Evolutionary conservation across 2,797 vertebrate species (phyloP).

Genomic region (Sylvilagus floridanus): DNA sequence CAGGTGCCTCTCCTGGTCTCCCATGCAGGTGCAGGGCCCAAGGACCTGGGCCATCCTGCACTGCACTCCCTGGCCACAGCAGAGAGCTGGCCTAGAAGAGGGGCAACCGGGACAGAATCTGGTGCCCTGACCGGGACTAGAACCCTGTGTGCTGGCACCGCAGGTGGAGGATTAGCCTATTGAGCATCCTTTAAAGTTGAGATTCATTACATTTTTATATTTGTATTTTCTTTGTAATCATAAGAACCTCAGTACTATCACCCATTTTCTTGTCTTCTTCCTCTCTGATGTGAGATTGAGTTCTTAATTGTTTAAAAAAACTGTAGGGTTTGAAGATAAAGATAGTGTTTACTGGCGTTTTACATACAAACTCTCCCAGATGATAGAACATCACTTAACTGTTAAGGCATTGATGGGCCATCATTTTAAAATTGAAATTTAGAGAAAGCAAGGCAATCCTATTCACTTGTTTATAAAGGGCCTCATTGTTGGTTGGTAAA

Average conservation of each 20-base stretch:
- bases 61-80: too few relatives aligned
- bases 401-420: constrained; percentile 32
- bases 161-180: too few relatives aligned
- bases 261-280: not conserved
- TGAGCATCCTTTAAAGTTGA: not conserved
- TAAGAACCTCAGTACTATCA: not conserved
- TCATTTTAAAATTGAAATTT: constrained; percentile 66
- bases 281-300: constrained; percentile 10
- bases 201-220: not conserved
- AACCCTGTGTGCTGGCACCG: too few relatives aligned
- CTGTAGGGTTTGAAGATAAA: constrained; percentile 4
- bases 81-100: too few relatives aligned
- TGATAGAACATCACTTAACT: constrained; percentile 56
- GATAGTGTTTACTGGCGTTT: constrained; percentile 20
- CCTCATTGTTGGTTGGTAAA: constrained; percentile 71
- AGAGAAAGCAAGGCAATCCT: constrained; percentile 66
- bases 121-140: too few relatives aligned
- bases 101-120: too few relatives aligned
- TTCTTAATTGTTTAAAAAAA: constrained; percentile 66
- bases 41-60: too few relatives aligned
- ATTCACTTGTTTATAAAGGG: constrained; percentile 62
- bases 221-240: not conserved
- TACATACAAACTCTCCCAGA: constrained; percentile 25
- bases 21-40: too few relatives aligned
- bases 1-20: too few relatives aligned